Conservation (phyloP, 2,113 vertebrate species). For the Pseudois nayaur region DNA sequence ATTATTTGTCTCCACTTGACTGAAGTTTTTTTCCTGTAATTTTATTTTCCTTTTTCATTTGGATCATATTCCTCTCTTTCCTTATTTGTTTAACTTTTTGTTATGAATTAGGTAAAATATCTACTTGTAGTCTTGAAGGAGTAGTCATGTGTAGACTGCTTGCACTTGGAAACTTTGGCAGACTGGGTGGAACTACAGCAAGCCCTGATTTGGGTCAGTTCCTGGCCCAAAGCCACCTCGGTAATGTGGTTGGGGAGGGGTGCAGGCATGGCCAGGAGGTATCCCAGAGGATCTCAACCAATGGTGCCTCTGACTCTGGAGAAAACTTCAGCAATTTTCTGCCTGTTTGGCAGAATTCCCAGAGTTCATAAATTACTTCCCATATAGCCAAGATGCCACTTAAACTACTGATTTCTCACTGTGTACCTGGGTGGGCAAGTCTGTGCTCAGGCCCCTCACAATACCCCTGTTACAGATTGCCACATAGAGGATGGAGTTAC, state of each 20-base stretch:
- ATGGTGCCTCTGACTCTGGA: background rate
- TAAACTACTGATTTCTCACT: background rate
- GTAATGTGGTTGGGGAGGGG: background rate
- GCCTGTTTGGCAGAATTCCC: background rate
- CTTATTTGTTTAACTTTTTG: background rate
- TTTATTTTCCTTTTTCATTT: background rate
- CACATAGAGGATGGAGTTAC: background rate
- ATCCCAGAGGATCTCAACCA: background rate
- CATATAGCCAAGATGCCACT: background rate
- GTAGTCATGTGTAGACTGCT: background rate
- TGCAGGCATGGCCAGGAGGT: rapidly evolving
- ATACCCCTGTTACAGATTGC: background rate
- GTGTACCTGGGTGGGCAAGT: background rate
- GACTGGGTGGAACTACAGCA: background rate
- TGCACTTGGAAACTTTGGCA: background rate
- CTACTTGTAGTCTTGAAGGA: background rate
- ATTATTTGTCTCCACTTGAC: background rate
- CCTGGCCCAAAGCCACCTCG: background rate
- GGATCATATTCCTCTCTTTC: background rate
- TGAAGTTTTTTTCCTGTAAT: background rate
- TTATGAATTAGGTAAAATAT: background rate
- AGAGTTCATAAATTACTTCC: background rate
- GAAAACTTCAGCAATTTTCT: background rate
- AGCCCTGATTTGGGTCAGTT: background rate
- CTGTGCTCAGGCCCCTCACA: no score